Conservation (phyloP, 2,113 vertebrate species). For the Orientallactaga bullata region DNA sequence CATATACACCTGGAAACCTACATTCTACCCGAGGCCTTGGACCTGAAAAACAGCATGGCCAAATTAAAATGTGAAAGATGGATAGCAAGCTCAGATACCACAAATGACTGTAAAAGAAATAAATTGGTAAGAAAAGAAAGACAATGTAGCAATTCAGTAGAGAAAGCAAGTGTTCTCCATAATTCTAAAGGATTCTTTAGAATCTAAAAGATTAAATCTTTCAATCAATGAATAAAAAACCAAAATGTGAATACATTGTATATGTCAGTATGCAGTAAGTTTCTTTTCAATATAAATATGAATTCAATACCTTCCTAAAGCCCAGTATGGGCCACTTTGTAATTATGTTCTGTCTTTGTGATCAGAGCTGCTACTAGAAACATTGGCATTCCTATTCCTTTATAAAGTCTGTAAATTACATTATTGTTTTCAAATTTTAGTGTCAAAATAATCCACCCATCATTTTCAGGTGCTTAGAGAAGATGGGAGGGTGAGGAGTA, state of each 20-base stretch:
- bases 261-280: not conserved
- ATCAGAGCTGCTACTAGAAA: not conserved
- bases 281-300: not conserved
- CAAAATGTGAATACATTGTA: not conserved
- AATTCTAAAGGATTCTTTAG: not conserved
- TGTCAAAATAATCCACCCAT: not conserved
- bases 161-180: not conserved
- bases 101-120: no score
- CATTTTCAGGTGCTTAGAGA: not conserved
- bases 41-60: not conserved
- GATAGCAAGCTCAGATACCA: not conserved
- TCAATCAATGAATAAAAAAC: not conserved
- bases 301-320: not conserved
- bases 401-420: not conserved
- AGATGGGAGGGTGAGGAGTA: not conserved
- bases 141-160: not conserved
- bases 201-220: not conserved
- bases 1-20: not conserved
- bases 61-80: not conserved
- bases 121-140: not conserved
- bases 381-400: not conserved
- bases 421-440: not conserved
- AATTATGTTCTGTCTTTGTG: not conserved
- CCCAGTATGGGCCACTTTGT: not conserved
- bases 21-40: fast-evolving